Base-by-base conservation (phyloP, 2,113 vertebrate species). In the Fulmarus glacialis region DNA sequence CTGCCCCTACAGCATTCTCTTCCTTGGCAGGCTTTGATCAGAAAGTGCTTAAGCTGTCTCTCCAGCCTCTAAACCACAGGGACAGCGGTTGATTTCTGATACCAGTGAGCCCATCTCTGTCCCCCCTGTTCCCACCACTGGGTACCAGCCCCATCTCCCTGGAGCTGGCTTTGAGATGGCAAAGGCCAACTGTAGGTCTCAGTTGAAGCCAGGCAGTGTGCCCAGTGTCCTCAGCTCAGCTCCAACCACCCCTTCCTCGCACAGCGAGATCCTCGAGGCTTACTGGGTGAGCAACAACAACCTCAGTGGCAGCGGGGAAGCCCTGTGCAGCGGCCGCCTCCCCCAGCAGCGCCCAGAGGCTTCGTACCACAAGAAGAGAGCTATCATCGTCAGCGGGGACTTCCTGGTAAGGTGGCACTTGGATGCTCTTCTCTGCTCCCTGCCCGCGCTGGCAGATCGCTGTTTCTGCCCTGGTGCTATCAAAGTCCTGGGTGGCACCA, bases 381-480 rank as follows among this genome's bases (percentile, higher is more conserved):
- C 99, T 15, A 72, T 99, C 78, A 97, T 99, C 93, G 89, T 99
- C 93, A 99, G 97, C 0, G 99, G 99, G 73, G 98, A 98, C 32
- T 99, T 99, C 87, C 98, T 99, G 99, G 99, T 99, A 98, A 98
- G 97, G 89, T n/a, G 36, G 32, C 36, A 38, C 34, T 55, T 43
- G 47, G 81, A 4, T 15, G n/a, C 24, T 48, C 30, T 14, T 40
- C 50, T 32, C 59, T 67, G 67, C 74, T 62, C 60, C 23, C 43
- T 56, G 60, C 59, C 75, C 8, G 18, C 2, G 0, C 71, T 62
- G 47, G 38, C 40, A 55, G 47, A 10, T 30, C 4, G 4, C 4
- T 56, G 18, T 11, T 87, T 42, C 42, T 68, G 14, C 50, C n/a
- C 55, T 20, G 21, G 48, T 60, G 68, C 15, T 67, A 2, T 34